Percentiles rank a stretch among this genome's conserved stretches.
Conservation (phyloP, 1,140 invertebrate species). For the Brachionus koreanus region DNA sequence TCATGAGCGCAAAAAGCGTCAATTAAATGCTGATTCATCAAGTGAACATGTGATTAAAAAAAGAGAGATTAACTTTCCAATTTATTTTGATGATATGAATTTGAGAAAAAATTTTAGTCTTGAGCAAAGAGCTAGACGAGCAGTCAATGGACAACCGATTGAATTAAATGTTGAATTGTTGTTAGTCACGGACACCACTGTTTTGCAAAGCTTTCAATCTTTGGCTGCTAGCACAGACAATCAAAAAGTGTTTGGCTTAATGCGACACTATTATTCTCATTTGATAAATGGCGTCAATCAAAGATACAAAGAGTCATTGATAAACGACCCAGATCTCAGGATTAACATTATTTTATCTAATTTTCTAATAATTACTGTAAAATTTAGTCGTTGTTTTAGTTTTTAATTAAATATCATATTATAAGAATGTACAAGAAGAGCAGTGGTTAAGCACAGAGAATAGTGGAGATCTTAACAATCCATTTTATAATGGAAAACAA, state of each 20-base stretch:
- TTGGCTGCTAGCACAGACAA: background rate
- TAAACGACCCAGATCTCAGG: conserved; percentile 13
- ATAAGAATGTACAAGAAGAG: background rate
- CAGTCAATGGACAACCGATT: conserved; percentile 23
- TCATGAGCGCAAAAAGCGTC: background rate
- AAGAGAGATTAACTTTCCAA: background rate
- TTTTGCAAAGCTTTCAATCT: background rate
- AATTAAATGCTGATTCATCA: background rate
- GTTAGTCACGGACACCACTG: conserved; percentile 15
- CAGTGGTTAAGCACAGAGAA: background rate
- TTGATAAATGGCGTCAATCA: conserved; percentile 20
- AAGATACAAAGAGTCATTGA: background rate
- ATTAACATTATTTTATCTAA: conserved; percentile 29
- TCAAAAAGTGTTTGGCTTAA: background rate
- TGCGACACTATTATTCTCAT: conserved; percentile 33
- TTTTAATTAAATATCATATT: background rate
- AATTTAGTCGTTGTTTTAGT: background rate
- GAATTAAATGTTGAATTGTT: conserved; percentile 11
- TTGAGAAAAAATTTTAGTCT: background rate
- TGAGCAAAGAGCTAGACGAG: background rate
- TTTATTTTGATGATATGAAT: conserved; percentile 9
- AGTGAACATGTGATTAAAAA: background rate
- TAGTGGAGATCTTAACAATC: background rate
- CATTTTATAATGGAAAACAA: background rate
- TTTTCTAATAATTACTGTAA: conserved; percentile 9